phyloP scores from a whole-genome alignment of 2,113 vertebrate species.

The Hippocampus zosterae region DNA sequence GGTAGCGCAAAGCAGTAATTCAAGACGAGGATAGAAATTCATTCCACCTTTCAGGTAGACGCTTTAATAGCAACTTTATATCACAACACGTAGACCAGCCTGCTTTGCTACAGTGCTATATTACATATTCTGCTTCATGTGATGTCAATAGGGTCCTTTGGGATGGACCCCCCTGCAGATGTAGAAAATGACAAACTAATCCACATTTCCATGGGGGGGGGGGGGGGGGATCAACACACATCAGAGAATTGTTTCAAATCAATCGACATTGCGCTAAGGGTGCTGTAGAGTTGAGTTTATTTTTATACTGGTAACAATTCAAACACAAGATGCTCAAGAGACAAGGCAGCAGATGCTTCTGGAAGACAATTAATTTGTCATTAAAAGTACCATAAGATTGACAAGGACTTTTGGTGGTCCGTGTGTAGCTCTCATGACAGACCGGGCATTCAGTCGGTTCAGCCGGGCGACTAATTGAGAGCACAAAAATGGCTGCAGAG shows the following conservation, averaged over 20 bases:
- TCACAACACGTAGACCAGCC: conserved; percentile 21
- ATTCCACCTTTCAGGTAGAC: conserved; percentile 22
- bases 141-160: conserved; percentile 25
- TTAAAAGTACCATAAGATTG: not conserved
- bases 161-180: conserved; percentile 28
- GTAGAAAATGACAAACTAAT: conserved; percentile 19
- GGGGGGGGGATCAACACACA: conserved; percentile 2
- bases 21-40: conserved; percentile 19
- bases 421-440: conserved; percentile 27
- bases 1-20: conserved; percentile 11
- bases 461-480: conserved; percentile 64
- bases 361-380: conserved; percentile 14
- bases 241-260: conserved; percentile 15
- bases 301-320: not conserved
- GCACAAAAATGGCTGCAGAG: conserved; percentile 60
- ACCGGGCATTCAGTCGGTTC: conserved; percentile 43
- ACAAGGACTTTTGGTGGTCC: conserved; percentile 10
- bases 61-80: conserved; percentile 31
- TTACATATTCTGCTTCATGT: conserved; percentile 47
- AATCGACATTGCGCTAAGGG: not conserved
- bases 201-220: conserved; percentile 13
- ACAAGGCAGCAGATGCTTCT: conserved; percentile 9
- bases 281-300: not conserved
- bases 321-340: conserved; percentile 7
- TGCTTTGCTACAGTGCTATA: conserved; percentile 3